Conservation (phyloP, 2,888 invertebrate species). For the Seira sanloemensis region DNA sequence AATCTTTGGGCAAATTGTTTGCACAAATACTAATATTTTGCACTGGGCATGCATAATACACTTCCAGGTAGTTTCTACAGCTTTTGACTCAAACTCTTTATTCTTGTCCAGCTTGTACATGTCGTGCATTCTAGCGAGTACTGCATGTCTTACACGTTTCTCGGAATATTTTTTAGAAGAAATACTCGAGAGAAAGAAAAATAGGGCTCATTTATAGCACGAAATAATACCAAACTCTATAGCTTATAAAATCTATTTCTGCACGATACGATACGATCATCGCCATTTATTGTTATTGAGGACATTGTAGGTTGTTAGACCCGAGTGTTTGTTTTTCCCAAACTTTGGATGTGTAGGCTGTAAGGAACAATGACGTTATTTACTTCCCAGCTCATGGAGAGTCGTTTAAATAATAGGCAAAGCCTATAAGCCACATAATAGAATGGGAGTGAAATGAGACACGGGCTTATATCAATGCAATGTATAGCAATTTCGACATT, state of each 20-base stretch:
- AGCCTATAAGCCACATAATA: background rate
- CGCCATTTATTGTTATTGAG: background rate
- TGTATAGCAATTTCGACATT: too few species aligned
- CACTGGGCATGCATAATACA: background rate
- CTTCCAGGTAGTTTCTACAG: background rate
- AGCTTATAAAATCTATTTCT: too few species aligned
- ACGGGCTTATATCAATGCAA: too few species aligned
- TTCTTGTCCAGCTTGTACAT: background rate
- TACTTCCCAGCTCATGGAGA: background rate
- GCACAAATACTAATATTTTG: background rate
- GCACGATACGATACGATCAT: background rate
- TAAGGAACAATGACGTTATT: background rate
- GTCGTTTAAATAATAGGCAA: background rate
- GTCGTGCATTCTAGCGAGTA: conserved; percentile 52
- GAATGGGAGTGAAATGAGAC: background rate
- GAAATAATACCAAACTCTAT: too few species aligned
- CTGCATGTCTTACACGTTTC: conserved; percentile 17
- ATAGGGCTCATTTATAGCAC: too few species aligned
- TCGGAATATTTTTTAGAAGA: background rate
- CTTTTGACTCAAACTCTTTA: background rate
- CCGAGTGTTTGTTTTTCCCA: background rate
- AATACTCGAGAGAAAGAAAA: background rate
- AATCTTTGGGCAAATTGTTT: background rate
- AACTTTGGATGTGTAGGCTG: too few species aligned
- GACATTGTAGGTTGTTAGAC: background rate